Evolutionary conservation across 2,888 invertebrate genomes (phyloP).

Genomic region (Salticus scenicus): DNA sequence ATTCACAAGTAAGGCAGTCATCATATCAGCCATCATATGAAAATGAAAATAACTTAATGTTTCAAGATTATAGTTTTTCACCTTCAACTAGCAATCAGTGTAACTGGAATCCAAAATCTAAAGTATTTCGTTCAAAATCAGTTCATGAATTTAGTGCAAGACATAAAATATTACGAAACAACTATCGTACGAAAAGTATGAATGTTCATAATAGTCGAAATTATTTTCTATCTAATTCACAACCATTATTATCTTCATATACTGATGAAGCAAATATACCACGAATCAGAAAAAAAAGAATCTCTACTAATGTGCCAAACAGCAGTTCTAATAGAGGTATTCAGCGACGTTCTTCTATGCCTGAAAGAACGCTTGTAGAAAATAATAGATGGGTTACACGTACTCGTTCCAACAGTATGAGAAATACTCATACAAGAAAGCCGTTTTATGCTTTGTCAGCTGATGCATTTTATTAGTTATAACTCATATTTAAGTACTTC

Average conservation of each 20-base stretch:
- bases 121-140: slow-evolving; percentile 36
- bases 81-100: background rate
- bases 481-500: background rate
- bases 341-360: slow-evolving; percentile 42
- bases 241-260: background rate
- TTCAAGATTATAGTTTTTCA: background rate
- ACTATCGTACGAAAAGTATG: slow-evolving; percentile 34
- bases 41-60: background rate
- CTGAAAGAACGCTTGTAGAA: slow-evolving; percentile 27
- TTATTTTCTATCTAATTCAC: background rate
- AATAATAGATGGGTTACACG: slow-evolving; percentile 9
- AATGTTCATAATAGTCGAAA: slow-evolving; percentile 7
- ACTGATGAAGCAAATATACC: background rate
- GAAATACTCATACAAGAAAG: background rate
- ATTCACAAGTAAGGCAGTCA: background rate
- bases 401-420: slow-evolving; percentile 13
- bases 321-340: slow-evolving; percentile 5
- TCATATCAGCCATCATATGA: background rate
- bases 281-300: background rate
- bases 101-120: background rate
- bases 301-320: background rate
- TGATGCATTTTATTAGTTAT: slow-evolving; percentile 45
- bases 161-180: background rate
- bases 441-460: slow-evolving; percentile 33
- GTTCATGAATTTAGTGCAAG: slow-evolving; percentile 25